Evolutionary conservation across 2,113 vertebrate species (phyloP).

Genomic region (Entomyzon cyanotis): DNA sequence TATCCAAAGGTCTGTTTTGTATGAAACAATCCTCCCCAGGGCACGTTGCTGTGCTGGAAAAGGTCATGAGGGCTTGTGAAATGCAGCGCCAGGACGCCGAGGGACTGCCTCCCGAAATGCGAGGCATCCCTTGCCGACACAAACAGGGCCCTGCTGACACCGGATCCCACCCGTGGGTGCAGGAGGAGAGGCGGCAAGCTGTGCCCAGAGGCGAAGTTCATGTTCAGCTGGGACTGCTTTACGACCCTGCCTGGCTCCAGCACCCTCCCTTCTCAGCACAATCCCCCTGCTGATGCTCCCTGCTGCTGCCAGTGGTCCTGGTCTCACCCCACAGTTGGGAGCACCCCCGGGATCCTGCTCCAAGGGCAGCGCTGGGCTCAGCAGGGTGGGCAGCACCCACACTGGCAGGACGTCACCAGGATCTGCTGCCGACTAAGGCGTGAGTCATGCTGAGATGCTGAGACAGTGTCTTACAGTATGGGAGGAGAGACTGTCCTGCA

Average conservation of each 20-base stretch:
- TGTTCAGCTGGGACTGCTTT: background rate
- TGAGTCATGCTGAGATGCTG: background rate
- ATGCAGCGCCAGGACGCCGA: background rate
- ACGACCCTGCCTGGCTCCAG: background rate
- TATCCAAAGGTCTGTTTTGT: constrained; percentile 55
- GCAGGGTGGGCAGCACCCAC: background rate
- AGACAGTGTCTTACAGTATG: background rate
- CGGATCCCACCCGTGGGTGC: background rate
- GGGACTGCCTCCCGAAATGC: background rate
- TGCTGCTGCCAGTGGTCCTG: fast-evolving
- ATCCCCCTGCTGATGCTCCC: background rate
- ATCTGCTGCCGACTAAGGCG: fast-evolving
- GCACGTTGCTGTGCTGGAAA: constrained; percentile 5
- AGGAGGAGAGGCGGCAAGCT: background rate
- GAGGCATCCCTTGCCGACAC: background rate
- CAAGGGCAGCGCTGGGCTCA: background rate
- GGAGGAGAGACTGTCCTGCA: background rate
- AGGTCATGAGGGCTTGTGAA: constrained; percentile 44
- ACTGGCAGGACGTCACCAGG: fast-evolving
- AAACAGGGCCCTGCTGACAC: background rate
- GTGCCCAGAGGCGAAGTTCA: background rate
- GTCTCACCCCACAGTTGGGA: fast-evolving
- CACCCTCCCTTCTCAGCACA: background rate
- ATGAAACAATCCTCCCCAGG: constrained; percentile 51
- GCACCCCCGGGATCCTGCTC: background rate